Percentiles rank a stretch among this genome's conserved stretches.
phyloP scores from a whole-genome alignment of 1,140 invertebrate genomes.

The Branchinecta lynchi region DNA sequence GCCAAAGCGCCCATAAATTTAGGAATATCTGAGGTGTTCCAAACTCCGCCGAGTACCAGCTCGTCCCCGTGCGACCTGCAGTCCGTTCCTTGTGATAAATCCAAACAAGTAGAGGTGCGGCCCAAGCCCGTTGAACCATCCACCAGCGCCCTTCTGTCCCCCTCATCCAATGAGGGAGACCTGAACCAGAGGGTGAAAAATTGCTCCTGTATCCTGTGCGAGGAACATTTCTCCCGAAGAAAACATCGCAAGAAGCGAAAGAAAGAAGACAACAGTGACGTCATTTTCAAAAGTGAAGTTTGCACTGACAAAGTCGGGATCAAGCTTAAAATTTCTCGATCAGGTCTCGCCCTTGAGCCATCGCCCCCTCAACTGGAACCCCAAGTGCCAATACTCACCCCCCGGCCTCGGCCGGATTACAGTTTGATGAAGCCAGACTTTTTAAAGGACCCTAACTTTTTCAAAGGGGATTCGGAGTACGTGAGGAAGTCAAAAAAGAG shows the following conservation, averaged over 20 bases:
- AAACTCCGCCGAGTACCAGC: neutral
- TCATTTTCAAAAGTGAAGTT: constrained; percentile 2
- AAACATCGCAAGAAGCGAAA: neutral
- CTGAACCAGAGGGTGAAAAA: neutral
- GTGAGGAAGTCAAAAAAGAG: neutral
- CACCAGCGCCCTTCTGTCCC: neutral
- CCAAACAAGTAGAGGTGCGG: neutral
- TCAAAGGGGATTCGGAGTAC: no score
- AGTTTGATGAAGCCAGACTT: constrained; percentile 9
- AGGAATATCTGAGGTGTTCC: neutral
- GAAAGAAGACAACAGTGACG: neutral
- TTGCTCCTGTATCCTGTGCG: neutral
- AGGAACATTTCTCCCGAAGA: neutral
- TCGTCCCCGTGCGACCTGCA: neutral
- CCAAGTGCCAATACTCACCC: neutral
- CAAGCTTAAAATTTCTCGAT: neutral
- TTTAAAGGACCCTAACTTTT: neutral
- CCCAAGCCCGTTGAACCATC: neutral
- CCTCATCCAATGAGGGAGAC: neutral
- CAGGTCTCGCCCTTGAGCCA: neutral
- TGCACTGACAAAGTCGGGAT: neutral
- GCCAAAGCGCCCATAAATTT: neutral
- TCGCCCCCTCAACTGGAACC: neutral
- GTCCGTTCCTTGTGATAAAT: neutral
- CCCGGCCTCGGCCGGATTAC: neutral